Conservation (phyloP, 2,797 vertebrate species). For the Catamblyrhynchus diadema region DNA sequence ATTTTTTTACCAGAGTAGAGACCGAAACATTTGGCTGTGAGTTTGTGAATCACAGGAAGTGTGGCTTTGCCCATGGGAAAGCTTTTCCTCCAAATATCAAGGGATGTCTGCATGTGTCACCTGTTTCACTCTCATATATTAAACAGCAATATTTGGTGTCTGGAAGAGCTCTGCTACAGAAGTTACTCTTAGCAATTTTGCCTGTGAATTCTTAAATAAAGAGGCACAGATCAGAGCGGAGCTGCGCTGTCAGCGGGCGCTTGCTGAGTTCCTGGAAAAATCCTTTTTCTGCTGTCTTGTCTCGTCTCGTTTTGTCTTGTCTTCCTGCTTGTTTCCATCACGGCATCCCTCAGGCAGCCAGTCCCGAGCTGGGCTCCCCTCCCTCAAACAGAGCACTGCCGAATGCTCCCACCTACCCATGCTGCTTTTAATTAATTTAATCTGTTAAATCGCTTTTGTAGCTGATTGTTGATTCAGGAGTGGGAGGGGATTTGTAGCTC, state of each 20-base stretch:
- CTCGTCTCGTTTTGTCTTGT: not conserved
- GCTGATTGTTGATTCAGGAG: conserved; percentile 42
- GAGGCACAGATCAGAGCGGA: conserved; percentile 4
- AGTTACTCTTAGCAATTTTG: not conserved
- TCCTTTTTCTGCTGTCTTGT: not conserved
- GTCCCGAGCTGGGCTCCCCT: not conserved
- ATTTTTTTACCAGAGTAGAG: not conserved
- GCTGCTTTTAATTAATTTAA: conserved; percentile 47
- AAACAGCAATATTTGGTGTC: not conserved
- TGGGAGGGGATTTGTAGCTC: conserved; percentile 51
- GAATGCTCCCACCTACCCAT: not conserved
- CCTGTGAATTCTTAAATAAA: conserved; percentile 25
- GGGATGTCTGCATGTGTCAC: not conserved
- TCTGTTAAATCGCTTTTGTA: conserved; percentile 53
- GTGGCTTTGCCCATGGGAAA: not conserved
- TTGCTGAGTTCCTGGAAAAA: not conserved
- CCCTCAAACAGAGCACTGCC: not conserved
- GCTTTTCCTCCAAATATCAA: not conserved
- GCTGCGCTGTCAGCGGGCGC: not conserved
- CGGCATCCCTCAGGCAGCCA: not conserved
- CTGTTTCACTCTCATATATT: not conserved
- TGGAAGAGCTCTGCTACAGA: not conserved
- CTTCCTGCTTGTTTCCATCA: not conserved
- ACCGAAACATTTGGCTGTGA: not conserved
- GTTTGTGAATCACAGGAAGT: not conserved